Evolutionary conservation across 2,113 vertebrate species (phyloP), one percentile per base, ranked within the genome.

Genomic region (Trichechus manatus): DNA sequence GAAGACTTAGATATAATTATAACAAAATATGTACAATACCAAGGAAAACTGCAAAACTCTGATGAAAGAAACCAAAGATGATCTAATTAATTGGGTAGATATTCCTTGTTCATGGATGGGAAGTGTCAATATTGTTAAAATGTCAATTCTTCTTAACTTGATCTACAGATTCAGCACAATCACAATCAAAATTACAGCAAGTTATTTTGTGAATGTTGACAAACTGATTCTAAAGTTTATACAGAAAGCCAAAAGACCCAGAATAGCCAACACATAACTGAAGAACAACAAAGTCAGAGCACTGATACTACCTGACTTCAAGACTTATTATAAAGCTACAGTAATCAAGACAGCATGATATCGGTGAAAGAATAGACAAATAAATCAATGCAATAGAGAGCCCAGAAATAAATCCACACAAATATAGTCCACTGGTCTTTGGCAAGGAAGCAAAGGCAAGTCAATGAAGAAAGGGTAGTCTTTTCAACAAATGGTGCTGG

Each of bases 31-130:
- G 14, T n/a, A 66, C 0, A 95, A 78, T 4, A 68, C 36, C 31
- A 88, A 92, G 31, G 9, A 87, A 95, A 89, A 86, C 36, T 84
- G 63, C 8, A 74, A 86, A 86, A 87, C 4, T 81, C 6, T 82
- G 36, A 89, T n/a, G 36, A 88, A 86, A 91, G 50, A 90, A 36
- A 31, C 36, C 8, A 91, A 94, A 85, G 36, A 70, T 47, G 36
- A 70, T 47, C 47, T 47, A 47, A 47, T 9, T 47, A 47, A 47
- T 47, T 47, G 47, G 47, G 47, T 47, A 47, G 47, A 6, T 47
- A 47, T 47, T 47, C 5, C 47, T 47, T 47, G 47, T 47, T 47
- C 47, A 7, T 47, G 47, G 47, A 47, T 47, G 6, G 47, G 47
- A 47, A 47, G 6, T 47, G 47, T 47, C 47, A 47, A 47, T 47